phyloP scores from a whole-genome alignment of 1,140 invertebrate genomes.

The Parapsyche elsis region DNA sequence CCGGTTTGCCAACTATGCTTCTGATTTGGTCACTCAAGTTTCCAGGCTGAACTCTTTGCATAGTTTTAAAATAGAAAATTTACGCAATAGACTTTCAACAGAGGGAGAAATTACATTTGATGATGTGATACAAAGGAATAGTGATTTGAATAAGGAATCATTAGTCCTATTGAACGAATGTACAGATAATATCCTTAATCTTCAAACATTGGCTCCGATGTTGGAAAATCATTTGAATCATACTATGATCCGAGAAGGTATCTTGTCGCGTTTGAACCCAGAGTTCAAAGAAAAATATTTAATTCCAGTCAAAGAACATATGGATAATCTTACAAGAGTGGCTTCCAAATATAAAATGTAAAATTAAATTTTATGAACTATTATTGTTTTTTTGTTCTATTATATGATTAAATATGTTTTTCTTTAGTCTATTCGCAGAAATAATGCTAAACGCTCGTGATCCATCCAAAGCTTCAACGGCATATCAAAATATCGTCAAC shows the following conservation, averaged over 20 bases:
- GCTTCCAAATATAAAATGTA: conserved; percentile 70
- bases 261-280: conserved; percentile 74
- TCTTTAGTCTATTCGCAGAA: conserved; percentile 74
- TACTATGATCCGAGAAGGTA: conserved; percentile 70
- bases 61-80: conserved; percentile 49
- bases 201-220: conserved; percentile 58
- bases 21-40: conserved; percentile 62
- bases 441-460: conserved; percentile 75
- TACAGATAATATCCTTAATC: conserved; percentile 59
- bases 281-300: conserved; percentile 76
- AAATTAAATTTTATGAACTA: conserved; percentile 26
- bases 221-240: conserved; percentile 62
- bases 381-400: neutral
- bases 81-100: conserved; percentile 40
- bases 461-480: conserved; percentile 81
- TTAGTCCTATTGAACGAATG: conserved; percentile 50
- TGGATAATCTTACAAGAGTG: conserved; percentile 70
- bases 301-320: conserved; percentile 74
- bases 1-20: conserved; percentile 60
- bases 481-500: conserved; percentile 83
- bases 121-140: conserved; percentile 18
- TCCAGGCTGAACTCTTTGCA: conserved; percentile 48
- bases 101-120: conserved; percentile 22
- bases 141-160: conserved; percentile 42
- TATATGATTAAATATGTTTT: conserved; percentile 23